phyloP scores from a whole-genome alignment of 2,113 vertebrate species.

The Syngnathus floridae region DNA sequence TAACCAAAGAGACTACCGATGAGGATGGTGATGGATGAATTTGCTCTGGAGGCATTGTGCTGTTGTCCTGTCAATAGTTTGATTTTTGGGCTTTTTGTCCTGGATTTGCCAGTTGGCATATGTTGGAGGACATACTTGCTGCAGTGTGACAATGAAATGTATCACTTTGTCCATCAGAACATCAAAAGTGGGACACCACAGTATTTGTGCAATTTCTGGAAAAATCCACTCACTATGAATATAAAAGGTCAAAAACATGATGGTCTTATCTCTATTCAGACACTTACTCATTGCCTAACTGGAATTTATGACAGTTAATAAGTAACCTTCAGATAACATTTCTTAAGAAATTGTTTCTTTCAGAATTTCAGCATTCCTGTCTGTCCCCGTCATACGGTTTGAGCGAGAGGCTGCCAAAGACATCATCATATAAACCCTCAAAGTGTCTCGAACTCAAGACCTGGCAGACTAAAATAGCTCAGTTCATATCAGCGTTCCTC shows the following conservation, averaged over 20 bases:
- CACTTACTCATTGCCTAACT: background rate
- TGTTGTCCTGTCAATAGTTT: background rate
- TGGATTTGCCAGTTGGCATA: background rate
- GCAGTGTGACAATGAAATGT: background rate
- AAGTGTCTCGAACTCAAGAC: conserved; percentile 45
- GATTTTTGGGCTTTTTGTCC: background rate
- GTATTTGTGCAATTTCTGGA: background rate
- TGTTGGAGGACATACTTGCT: background rate
- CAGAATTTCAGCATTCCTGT: conserved; percentile 14
- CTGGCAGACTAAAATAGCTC: conserved; percentile 63
- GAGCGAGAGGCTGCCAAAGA: conserved; percentile 24
- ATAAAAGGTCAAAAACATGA: background rate
- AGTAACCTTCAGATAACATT: conserved; percentile 18
- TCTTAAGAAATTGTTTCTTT: background rate
- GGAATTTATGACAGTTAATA: conserved; percentile 22
- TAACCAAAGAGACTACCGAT: background rate
- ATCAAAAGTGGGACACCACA: background rate
- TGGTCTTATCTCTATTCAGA: background rate
- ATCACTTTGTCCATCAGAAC: background rate
- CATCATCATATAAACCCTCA: conserved; percentile 50
- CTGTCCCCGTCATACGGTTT: conserved; percentile 15
- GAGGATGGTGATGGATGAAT: background rate
- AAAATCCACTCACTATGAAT: no score
- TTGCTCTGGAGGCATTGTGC: background rate
- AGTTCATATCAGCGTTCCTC: conserved; percentile 57